Percentiles rank a stretch among this genome's conserved stretches.
Evolutionary conservation across 2,113 vertebrate species (phyloP).

Genomic region (Mobula hypostoma): DNA sequence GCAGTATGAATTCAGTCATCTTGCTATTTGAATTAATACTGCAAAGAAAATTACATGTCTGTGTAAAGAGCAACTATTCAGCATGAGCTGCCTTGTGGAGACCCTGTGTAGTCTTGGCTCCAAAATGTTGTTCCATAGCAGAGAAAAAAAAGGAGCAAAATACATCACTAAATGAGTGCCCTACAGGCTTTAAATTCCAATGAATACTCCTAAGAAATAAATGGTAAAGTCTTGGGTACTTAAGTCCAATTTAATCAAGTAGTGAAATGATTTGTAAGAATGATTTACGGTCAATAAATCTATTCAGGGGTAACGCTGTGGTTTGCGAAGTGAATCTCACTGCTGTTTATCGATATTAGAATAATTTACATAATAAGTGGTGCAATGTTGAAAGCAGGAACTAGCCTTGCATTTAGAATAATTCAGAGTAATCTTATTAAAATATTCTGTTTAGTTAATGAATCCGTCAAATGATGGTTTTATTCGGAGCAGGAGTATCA

Average conservation of each 20-base stretch:
- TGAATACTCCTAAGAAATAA: neutral
- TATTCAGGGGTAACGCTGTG: neutral
- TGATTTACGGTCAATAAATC: neutral
- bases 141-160: too few species aligned
- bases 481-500: neutral
- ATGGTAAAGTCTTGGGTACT: neutral
- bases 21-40: too few species aligned
- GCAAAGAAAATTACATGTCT: too few species aligned
- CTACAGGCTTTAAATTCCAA: neutral
- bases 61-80: too few species aligned
- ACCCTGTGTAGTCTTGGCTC: too few species aligned
- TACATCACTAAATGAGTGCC: too few species aligned
- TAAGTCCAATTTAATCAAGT: neutral
- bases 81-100: too few species aligned
- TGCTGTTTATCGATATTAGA: neutral
- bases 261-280: neutral
- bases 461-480: neutral
- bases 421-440: constrained; percentile 1
- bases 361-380: neutral
- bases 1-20: too few species aligned
- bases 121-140: too few species aligned
- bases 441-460: neutral
- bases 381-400: neutral
- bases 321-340: neutral
- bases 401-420: neutral